Conservation (phyloP, 2,797 vertebrate genomes). For the Yasuhikotakia modesta region DNA sequence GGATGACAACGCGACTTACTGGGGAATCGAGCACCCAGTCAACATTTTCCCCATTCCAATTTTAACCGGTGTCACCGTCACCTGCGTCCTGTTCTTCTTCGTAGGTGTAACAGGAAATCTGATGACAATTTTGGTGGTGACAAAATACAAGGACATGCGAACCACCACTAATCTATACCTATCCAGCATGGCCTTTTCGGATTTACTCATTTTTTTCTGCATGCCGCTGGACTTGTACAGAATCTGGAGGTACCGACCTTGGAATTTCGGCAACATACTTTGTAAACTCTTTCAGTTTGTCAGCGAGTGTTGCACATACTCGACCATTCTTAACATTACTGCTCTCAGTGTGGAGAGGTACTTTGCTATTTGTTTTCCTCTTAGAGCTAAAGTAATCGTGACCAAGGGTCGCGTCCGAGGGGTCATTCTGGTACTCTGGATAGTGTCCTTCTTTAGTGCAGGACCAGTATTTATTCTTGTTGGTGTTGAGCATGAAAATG, state of each 20-base stretch:
- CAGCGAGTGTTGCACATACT: conserved; percentile 95
- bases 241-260: conserved; percentile 95
- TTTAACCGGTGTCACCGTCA: conserved; percentile 84
- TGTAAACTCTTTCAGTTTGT: conserved; percentile 98
- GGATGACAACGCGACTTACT: conserved; percentile 69
- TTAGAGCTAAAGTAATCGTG: conserved; percentile 91
- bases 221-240: conserved; percentile 96
- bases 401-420: conserved; percentile 90
- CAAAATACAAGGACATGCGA: conserved; percentile 91
- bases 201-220: conserved; percentile 94
- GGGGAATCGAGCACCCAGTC: conserved; percentile 67
- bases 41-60: conserved; percentile 85
- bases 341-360: conserved; percentile 96
- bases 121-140: conserved; percentile 93
- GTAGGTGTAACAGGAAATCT: conserved; percentile 89
- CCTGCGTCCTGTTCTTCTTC: conserved; percentile 87
- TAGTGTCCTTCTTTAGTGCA: conserved; percentile 86
- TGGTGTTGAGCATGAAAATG: conserved; percentile 88
- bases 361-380: conserved; percentile 93
- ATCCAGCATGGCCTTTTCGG: conserved; percentile 97
- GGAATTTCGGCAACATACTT: conserved; percentile 89
- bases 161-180: conserved; percentile 97
- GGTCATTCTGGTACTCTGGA: conserved; percentile 90
- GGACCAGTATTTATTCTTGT: conserved; percentile 94
- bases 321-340: conserved; percentile 95